Base-by-base conservation (phyloP, 2,888 invertebrate genomes). In the Druceiella hillmani region DNA sequence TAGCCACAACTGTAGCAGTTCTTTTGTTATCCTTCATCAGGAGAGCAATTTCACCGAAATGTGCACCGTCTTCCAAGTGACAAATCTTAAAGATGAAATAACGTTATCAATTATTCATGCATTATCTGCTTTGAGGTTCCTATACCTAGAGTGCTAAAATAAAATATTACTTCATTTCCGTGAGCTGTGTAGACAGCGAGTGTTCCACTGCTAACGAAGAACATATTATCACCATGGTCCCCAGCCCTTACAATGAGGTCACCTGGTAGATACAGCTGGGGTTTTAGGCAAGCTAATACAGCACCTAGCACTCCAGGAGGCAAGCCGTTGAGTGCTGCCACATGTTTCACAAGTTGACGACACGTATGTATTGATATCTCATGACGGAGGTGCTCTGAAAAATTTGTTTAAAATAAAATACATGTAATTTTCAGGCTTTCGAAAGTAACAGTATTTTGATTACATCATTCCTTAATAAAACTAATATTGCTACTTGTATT, bases 41-140 rank as follows among this genome's bases (percentile, higher is more conserved):
- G 17, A 81, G 54, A 0, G 77, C 73, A 26, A 78, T 65, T 53
- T 79, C 80, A 1, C 81, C 81, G 50, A 81, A 81, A 52, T 77
- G 68, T 0, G 72, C 74, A 3, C 80, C 80, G 48, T 80, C 80
- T 41, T 75, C 71, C 31, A 78, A 52, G 46, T 75, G 76, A 38
- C 74, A 74, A 6, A 64, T 55, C 66, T 66, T 31, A 2, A 17
- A 17, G n/a, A n/a, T n/a, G n/a, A n/a, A n/a, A n/a, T n/a, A n/a
- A n/a, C n/a, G n/a, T n/a, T n/a, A n/a, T 20, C 5, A 20, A 20
- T 7, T 7, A n/a, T 30, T 3, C 9, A 2, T n/a, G 3, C 20
- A 14, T 6, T 7, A 15, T 9, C 3, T 17, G 6, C 9, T 7
- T 27, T 20, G 11, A 24, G 9, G 4, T 24, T 10, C 6, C 27